phyloP scores from a whole-genome alignment of 2,113 vertebrate genomes.

The Chaenogobius annularis region DNA sequence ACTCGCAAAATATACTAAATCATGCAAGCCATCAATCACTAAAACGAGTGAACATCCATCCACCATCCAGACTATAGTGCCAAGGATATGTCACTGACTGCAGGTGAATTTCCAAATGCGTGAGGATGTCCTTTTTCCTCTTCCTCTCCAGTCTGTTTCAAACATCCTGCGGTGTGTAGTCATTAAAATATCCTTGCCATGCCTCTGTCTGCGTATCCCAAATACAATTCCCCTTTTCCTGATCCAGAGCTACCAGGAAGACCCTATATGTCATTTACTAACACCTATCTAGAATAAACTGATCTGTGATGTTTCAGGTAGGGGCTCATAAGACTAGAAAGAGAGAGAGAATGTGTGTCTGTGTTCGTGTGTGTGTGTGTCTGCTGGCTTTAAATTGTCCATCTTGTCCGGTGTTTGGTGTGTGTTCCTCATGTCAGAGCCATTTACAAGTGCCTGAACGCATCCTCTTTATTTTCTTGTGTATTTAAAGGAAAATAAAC shows the following conservation, averaged over 20 bases:
- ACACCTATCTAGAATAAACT: slow-evolving; percentile 36
- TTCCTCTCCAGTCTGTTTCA: slow-evolving; percentile 52
- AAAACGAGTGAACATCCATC: slow-evolving; percentile 45
- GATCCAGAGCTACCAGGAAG: slow-evolving; percentile 53
- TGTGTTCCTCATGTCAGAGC: slow-evolving; percentile 86
- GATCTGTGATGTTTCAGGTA: slow-evolving; percentile 41
- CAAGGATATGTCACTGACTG: slow-evolving; percentile 66
- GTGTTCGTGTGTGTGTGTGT: background rate
- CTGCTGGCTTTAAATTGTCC: slow-evolving; percentile 39
- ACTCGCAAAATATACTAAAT: slow-evolving; percentile 18
- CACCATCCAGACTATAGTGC: slow-evolving; percentile 53
- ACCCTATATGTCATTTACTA: slow-evolving; percentile 22
- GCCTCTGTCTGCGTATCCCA: slow-evolving; percentile 26
- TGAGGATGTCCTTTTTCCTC: slow-evolving; percentile 70
- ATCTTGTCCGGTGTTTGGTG: slow-evolving; percentile 48
- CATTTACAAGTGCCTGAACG: slow-evolving; percentile 94
- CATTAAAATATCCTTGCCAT: slow-evolving; percentile 25
- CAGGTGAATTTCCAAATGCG: slow-evolving; percentile 53
- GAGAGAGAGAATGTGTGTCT: background rate
- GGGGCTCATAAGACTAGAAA: slow-evolving; percentile 46
- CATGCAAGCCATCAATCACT: slow-evolving; percentile 13
- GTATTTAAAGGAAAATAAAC: slow-evolving; percentile 76
- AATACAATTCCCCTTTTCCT: slow-evolving; percentile 35
- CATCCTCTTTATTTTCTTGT: slow-evolving; percentile 84
- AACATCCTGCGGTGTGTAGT: slow-evolving; percentile 58